A percentile compares a stretch with the other conserved stretches of the same genome.
phyloP scores from a whole-genome alignment of 2,113 vertebrate genomes.

The Leptobrachium leishanense region DNA sequence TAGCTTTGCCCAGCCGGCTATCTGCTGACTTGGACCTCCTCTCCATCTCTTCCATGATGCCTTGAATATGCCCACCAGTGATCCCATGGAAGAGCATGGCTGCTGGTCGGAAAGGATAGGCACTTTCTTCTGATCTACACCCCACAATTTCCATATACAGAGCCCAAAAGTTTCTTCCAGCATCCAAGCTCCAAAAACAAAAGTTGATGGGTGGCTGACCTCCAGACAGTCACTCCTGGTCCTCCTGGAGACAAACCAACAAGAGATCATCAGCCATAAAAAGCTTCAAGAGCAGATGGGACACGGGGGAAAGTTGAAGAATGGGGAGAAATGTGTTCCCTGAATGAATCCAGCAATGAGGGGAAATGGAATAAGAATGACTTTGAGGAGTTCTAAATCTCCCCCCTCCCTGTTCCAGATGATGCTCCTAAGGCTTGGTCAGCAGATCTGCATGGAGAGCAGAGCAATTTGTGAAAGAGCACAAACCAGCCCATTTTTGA shows the following conservation, averaged over 20 bases:
- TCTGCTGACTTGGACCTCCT: slow-evolving; percentile 90
- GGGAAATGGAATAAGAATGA: background rate
- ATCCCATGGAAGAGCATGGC: slow-evolving; percentile 99
- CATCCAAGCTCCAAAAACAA: slow-evolving; percentile 39
- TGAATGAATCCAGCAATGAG: background rate
- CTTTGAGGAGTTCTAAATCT: background rate
- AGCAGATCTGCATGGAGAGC: slow-evolving; percentile 87
- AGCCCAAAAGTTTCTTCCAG: slow-evolving; percentile 67
- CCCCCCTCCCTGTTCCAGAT: slow-evolving; percentile 67
- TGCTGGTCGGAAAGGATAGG: slow-evolving; percentile 96
- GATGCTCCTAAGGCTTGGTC: slow-evolving; percentile 86
- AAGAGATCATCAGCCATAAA: slow-evolving; percentile 24
- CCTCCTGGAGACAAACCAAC: slow-evolving; percentile 30
- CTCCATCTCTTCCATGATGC: slow-evolving; percentile 99
- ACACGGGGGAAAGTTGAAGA: slow-evolving; percentile 20
- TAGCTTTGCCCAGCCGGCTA: slow-evolving; percentile 90
- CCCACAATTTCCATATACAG: slow-evolving; percentile 99
- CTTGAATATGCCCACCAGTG: slow-evolving; percentile 99
- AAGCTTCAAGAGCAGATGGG: background rate
- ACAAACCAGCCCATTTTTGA: slow-evolving; percentile 97
- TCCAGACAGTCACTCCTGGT: background rate
- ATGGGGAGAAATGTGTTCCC: slow-evolving; percentile 59
- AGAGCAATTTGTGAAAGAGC: slow-evolving; percentile 96
- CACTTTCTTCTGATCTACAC: slow-evolving; percentile 93
- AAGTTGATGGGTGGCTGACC: background rate